phyloP scores from a whole-genome alignment of 2,888 invertebrate species.

The Clistopyga incitator region DNA sequence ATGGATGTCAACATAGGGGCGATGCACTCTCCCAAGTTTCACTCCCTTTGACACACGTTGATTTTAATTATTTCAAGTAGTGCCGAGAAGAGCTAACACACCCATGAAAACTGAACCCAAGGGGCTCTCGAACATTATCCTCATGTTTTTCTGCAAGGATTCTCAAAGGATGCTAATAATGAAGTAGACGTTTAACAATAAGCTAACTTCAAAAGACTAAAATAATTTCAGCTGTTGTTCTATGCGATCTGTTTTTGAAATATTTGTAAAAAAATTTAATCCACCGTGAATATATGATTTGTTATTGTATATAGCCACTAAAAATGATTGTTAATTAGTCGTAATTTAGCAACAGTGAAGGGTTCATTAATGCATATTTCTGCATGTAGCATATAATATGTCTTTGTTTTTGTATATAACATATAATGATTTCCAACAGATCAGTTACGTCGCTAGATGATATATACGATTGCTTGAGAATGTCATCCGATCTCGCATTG shows the following conservation, averaged over 20 bases:
- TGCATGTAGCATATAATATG: no score
- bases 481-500: no score
- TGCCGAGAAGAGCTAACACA: slow-evolving; percentile 50
- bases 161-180: neutral
- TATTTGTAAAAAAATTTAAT: no score
- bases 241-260: no score
- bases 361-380: neutral
- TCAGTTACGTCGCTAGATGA: no score
- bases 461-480: no score
- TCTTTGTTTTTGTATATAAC: no score
- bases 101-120: slow-evolving; percentile 57
- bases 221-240: neutral
- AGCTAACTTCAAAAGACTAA: neutral
- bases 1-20: slow-evolving; percentile 30
- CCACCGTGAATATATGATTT: no score
- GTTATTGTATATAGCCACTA: neutral
- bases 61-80: slow-evolving; percentile 72
- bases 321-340: neutral
- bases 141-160: neutral
- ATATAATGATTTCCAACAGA: neutral
- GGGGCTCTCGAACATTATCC: neutral
- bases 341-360: neutral
- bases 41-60: slow-evolving; percentile 43
- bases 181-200: neutral
- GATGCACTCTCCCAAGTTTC: slow-evolving; percentile 38